Evolutionary conservation across 2,113 vertebrate genomes (phyloP), one percentile per base, ranked within the genome.

Genomic region (Melanerpes aurifrons): DNA sequence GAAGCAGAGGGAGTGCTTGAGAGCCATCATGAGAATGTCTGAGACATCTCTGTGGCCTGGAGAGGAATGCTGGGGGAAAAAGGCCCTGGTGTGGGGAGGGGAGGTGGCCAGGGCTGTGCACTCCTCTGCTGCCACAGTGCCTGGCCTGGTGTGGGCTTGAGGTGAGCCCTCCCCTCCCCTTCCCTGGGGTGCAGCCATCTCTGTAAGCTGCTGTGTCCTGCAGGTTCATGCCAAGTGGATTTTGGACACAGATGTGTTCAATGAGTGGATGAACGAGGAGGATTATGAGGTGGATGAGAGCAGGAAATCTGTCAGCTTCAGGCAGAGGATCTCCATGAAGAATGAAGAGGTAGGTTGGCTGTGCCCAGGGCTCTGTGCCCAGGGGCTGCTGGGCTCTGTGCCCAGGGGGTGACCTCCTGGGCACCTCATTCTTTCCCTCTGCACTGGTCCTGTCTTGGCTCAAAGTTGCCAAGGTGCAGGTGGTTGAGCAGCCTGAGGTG

Each of bases 211-310:
- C 58, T 77, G 32, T n/a, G 43, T 47, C 9, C 63, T 93, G 74
- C 72, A 99, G 99, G 99, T 99, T 43, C 98, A 99, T 16, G 98
- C 98, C 73, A 99, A 98, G 95, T 99, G 99, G 99, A 98, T 99
- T 90, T 95, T 98, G 96, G 99, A 99, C 97, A 99, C 98, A 0
- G 99, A 99, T 20, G 62, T 98, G 56, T 99, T 99, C 96, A 99
- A 99, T 12, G 99, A 99, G 89, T 99, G 99, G 99, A 99, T 99
- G 99, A 99, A 99, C 26, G 99, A 99, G 72, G 99, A 99, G 89
- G 99, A 99, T 96, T 99, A 99, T 1, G 99, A 99, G 94, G 98
- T 99, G 28, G 99, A 99, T 31, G 99, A 99, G 89, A 99, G 97
- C 96, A 99, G 98, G 97, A 99, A 99, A 89, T 96, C 98, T 0